Percentiles rank a stretch among this genome's conserved stretches.
Conservation (phyloP, 2,797 vertebrate genomes). For the Emydoidea blandingii region DNA sequence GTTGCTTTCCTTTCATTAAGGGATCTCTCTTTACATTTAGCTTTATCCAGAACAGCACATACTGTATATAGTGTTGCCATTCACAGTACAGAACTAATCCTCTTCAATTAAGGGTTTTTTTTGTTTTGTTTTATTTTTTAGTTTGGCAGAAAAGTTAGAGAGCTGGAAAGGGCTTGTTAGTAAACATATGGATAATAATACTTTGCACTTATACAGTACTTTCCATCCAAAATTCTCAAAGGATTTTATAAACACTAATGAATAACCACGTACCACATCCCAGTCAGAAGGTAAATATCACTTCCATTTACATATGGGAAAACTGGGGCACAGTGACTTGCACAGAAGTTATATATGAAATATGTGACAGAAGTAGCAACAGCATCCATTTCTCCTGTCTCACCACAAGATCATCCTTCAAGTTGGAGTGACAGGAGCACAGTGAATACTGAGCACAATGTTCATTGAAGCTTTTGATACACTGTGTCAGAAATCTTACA, state of each 20-base stretch:
- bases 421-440: background rate
- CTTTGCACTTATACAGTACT: background rate
- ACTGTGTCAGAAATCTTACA: constrained; percentile 34
- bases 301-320: background rate
- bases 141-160: constrained; percentile 26
- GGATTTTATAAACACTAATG: background rate
- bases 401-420: background rate
- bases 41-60: constrained; percentile 58
- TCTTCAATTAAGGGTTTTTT: constrained; percentile 26
- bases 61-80: constrained; percentile 40
- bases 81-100: constrained; percentile 56
- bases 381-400: background rate
- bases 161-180: background rate
- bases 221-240: background rate
- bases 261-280: background rate
- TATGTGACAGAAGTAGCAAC: accelerated
- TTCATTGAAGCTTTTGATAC: background rate
- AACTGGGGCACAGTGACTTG: background rate
- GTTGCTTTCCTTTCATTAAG: constrained; percentile 72
- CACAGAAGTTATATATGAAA: background rate
- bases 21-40: constrained; percentile 44
- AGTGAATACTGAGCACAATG: background rate
- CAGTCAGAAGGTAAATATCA: background rate
- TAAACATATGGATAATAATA: background rate
- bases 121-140: background rate